Evolutionary conservation across 2,888 invertebrate genomes (phyloP).

Genomic region (Pilophorus perplexus): DNA sequence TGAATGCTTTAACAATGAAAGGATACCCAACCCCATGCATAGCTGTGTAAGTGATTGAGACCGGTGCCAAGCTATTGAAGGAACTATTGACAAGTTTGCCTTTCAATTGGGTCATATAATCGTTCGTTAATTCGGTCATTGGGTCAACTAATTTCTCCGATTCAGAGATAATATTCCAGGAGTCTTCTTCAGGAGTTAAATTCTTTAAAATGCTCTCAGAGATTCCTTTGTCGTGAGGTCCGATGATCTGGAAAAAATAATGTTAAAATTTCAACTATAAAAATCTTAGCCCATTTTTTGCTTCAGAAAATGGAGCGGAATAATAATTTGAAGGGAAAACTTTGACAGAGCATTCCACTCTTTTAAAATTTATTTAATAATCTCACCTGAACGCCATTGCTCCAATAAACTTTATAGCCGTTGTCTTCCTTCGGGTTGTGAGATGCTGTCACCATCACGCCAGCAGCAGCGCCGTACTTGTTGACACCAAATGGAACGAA

Average conservation of each 20-base stretch:
- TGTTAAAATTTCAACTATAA: slow-evolving; percentile 7
- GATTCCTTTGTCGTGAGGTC: slow-evolving; percentile 87
- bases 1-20: slow-evolving; percentile 72
- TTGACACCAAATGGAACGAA: slow-evolving; percentile 84
- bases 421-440: slow-evolving; percentile 96
- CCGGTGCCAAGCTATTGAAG: slow-evolving; percentile 58
- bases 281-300: not conserved
- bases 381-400: slow-evolving; percentile 75
- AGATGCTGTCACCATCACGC: slow-evolving; percentile 93
- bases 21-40: slow-evolving; percentile 96
- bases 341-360: too few relatives aligned
- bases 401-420: slow-evolving; percentile 97
- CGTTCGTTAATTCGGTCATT: slow-evolving; percentile 61
- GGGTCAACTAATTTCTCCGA: slow-evolving; percentile 61
- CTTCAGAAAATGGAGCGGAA: not conserved
- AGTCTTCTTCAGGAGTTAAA: slow-evolving; percentile 70
- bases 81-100: slow-evolving; percentile 58
- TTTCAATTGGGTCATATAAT: slow-evolving; percentile 64
- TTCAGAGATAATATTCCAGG: slow-evolving; percentile 63
- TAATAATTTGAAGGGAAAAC: not conserved
- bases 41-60: slow-evolving; percentile 84
- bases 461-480: slow-evolving; percentile 71
- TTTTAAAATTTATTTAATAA: not conserved
- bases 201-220: slow-evolving; percentile 72
- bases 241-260: slow-evolving; percentile 69